These are phyloP conservation scores for Cheilosia grossa DNA, from an alignment of 2,888 invertebrate species.

Conservation along the genomic window DNA sequence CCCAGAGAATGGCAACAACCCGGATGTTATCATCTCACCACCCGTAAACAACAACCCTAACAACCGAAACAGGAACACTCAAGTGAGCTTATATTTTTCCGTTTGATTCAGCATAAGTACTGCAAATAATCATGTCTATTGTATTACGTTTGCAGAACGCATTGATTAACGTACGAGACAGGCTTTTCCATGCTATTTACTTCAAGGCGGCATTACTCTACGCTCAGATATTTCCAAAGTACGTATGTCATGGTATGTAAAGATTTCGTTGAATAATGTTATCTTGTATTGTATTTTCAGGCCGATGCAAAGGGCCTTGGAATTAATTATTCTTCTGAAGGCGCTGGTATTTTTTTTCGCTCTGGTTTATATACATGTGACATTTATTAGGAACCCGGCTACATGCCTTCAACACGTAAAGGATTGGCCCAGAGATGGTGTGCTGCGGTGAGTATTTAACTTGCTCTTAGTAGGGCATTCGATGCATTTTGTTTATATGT, in stretches of 20 bases:
- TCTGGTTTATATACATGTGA: slow-evolving; percentile 96
- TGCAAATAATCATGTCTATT: neutral
- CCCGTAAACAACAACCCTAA: slow-evolving; percentile 78
- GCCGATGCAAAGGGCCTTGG: slow-evolving; percentile 80
- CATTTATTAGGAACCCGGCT: slow-evolving; percentile 95
- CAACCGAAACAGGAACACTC: slow-evolving; percentile 78
- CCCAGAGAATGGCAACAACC: slow-evolving; percentile 57
- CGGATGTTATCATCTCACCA: slow-evolving; percentile 60
- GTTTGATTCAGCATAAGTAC: neutral
- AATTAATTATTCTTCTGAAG: slow-evolving; percentile 84
- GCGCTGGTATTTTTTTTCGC: slow-evolving; percentile 94
- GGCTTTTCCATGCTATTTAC: slow-evolving; percentile 97
- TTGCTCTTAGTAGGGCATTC: neutral
- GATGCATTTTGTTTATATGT: too few species aligned
- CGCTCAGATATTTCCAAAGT: slow-evolving; percentile 94
- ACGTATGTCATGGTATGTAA: slow-evolving; percentile 89
- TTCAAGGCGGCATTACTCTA: slow-evolving; percentile 96
- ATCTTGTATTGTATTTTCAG: slow-evolving; percentile 75
- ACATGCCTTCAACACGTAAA: slow-evolving; percentile 95
- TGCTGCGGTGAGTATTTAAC: slow-evolving; percentile 84
- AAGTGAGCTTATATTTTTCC: slow-evolving; percentile 60
- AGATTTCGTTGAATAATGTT: slow-evolving; percentile 86
- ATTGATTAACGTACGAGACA: slow-evolving; percentile 93
- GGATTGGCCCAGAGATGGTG: slow-evolving; percentile 97
- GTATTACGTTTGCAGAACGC: slow-evolving; percentile 85